Percentiles rank a stretch among this genome's conserved stretches.
These are phyloP conservation scores for Leptura quadrifasciata DNA, from an alignment of 2,888 invertebrate species.

Conservation along the genomic window DNA sequence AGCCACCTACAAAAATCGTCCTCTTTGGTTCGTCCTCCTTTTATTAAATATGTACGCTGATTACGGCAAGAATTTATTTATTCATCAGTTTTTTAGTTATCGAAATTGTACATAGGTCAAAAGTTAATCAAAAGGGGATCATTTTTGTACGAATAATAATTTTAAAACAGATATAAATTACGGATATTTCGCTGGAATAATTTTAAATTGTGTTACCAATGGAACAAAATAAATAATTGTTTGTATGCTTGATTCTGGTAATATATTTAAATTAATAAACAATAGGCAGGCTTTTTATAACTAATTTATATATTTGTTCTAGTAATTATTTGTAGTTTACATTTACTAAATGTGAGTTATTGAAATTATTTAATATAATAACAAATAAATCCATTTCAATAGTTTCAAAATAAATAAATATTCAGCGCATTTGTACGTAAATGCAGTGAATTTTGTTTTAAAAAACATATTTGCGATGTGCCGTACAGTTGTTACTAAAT, in stretches of 20 bases:
- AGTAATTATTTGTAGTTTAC: neutral
- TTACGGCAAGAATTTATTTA: no score
- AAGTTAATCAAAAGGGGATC: neutral
- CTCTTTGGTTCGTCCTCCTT: no score
- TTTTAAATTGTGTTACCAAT: neutral
- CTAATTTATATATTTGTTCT: neutral
- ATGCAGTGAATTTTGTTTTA: neutral
- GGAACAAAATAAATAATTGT: neutral
- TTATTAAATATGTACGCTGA: no score
- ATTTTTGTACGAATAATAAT: neutral
- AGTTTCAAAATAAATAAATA: neutral
- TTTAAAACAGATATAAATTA: neutral
- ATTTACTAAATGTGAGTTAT: neutral
- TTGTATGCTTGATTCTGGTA: neutral
- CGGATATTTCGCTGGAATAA: neutral
- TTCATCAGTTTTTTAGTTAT: no score
- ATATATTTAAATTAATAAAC: neutral
- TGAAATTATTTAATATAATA: neutral
- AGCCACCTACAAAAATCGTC: no score
- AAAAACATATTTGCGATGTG: no score
- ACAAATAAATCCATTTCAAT: neutral
- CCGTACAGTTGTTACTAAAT: neutral
- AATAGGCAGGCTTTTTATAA: neutral
- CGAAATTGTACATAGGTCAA: no score
- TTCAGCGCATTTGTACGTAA: neutral